Evolutionary conservation across 1,140 invertebrate genomes (phyloP).

Genomic region (Drosophila neocordata): DNA sequence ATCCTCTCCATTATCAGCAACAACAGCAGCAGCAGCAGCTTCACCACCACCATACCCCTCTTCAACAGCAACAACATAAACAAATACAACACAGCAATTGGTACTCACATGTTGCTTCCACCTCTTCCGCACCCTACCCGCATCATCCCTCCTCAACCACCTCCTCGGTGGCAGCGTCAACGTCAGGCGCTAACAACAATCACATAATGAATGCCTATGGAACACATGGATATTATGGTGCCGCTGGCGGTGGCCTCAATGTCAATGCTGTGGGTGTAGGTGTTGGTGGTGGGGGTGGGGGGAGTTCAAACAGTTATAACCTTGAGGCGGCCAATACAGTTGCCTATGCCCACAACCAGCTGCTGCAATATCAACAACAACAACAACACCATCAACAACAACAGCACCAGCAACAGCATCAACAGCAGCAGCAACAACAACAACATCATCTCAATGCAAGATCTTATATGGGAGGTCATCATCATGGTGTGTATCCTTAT

Average conservation of each 20-base stretch:
- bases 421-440: slow-evolving; percentile 38
- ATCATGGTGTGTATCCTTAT: slow-evolving; percentile 68
- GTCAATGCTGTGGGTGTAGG: slow-evolving; percentile 34
- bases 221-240: slow-evolving; percentile 61
- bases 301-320: slow-evolving; percentile 46
- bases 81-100: slow-evolving; percentile 70
- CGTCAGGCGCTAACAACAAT: slow-evolving; percentile 22
- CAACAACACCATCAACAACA: slow-evolving; percentile 49
- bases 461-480: slow-evolving; percentile 54
- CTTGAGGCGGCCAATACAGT: slow-evolving; percentile 69
- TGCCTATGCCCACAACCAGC: slow-evolving; percentile 74
- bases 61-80: slow-evolving; percentile 51
- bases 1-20: slow-evolving; percentile 27
- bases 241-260: slow-evolving; percentile 45
- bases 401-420: slow-evolving; percentile 37
- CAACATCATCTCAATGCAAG: slow-evolving; percentile 47
- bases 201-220: slow-evolving; percentile 52
- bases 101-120: slow-evolving; percentile 78
- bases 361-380: slow-evolving; percentile 73
- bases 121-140: slow-evolving; percentile 54
- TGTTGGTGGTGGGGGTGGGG: slow-evolving; percentile 35
- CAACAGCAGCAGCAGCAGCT: slow-evolving; percentile 49
- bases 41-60: slow-evolving; percentile 38
- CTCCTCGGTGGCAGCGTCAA: slow-evolving; percentile 6
- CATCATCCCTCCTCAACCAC: slow-evolving; percentile 32